phyloP scores from a whole-genome alignment of 2,113 vertebrate species.

The Laterallus jamaicensis region DNA sequence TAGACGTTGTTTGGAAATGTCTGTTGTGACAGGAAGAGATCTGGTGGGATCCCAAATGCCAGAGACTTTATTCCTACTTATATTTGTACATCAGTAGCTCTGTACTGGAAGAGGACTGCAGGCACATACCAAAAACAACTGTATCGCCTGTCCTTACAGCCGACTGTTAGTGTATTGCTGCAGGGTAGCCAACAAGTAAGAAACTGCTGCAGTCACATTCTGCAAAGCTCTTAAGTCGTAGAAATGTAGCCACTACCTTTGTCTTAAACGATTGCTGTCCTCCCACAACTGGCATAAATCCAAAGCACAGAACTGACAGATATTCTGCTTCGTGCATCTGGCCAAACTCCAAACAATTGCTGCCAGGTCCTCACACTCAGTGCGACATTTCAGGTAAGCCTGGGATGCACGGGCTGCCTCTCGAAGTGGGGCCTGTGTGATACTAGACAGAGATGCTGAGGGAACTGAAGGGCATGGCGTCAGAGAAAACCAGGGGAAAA shows the following conservation, averaged over 20 bases:
- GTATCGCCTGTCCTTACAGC: accelerated
- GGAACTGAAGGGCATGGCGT: neutral
- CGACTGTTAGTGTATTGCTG: neutral
- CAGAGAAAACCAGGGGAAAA: neutral
- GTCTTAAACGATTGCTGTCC: neutral
- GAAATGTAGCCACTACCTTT: neutral
- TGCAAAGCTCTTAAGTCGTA: neutral
- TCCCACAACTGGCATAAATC: neutral
- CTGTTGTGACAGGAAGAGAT: neutral
- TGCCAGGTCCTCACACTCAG: accelerated
- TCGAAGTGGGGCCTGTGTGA: accelerated
- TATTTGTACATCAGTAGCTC: neutral
- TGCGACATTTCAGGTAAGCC: neutral
- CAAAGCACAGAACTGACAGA: neutral
- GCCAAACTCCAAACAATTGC: accelerated
- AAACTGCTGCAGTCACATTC: neutral
- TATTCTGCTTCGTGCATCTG: accelerated
- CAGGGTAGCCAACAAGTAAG: neutral
- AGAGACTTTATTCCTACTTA: neutral
- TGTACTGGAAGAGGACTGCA: neutral
- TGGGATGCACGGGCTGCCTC: accelerated
- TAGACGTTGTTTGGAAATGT: neutral
- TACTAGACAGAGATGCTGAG: too few species aligned
- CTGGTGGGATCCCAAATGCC: neutral
- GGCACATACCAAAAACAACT: accelerated